A percentile compares a stretch with the other conserved stretches of the same genome.
Evolutionary conservation across 1,140 invertebrate genomes (phyloP).

Genomic region (Campoletis sonorensis): DNA sequence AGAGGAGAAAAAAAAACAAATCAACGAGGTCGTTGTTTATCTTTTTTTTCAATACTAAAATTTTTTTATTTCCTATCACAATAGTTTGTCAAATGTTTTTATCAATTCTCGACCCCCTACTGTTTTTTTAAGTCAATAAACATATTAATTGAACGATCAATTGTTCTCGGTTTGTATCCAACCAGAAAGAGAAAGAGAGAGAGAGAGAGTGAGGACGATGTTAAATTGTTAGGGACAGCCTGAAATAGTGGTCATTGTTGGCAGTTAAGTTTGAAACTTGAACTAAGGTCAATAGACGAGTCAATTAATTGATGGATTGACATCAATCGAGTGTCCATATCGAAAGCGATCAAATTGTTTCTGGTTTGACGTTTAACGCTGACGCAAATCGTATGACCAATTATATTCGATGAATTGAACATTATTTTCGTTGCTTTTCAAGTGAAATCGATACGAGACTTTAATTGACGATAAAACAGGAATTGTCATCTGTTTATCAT

Average conservation of each 20-base stretch:
- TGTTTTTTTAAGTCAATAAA: not conserved
- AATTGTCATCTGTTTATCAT: not conserved
- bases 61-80: not conserved
- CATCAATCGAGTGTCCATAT: constrained; percentile 19
- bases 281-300: constrained; percentile 22
- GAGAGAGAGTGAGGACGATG: not conserved
- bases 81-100: not conserved
- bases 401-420: not conserved
- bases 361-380: not conserved
- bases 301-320: constrained; percentile 27
- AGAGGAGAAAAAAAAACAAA: not conserved
- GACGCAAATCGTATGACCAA: constrained; percentile 18
- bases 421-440: too few relatives aligned
- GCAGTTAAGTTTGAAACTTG: not conserved
- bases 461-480: not conserved
- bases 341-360: not conserved
- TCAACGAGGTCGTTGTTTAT: not conserved
- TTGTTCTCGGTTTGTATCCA: too few relatives aligned
- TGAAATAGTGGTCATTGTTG: constrained; percentile 5
- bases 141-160: not conserved
- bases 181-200: not conserved
- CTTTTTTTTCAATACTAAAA: not conserved
- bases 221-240: not conserved
- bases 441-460: not conserved
- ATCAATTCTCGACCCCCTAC: not conserved